These are phyloP conservation scores for Herpailurus yagouaroundi DNA, from an alignment of 2,113 vertebrate genomes.

Conservation along the genomic window DNA sequence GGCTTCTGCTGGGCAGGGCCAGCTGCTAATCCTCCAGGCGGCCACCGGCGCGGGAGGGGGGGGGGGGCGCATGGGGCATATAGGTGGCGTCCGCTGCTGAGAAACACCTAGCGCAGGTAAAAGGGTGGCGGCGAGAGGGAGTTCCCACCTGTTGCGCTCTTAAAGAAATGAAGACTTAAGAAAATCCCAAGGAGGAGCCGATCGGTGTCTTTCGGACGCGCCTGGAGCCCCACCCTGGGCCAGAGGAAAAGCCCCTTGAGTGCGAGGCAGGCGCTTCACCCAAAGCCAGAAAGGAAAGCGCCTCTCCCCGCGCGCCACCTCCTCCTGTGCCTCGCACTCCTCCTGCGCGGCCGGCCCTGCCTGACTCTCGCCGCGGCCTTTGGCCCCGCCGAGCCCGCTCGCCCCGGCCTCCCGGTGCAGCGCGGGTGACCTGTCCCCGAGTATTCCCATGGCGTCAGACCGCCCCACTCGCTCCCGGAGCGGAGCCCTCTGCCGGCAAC, in stretches of 20 bases:
- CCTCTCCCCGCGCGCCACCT: neutral
- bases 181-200: conserved; percentile 63
- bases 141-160: conserved; percentile 43
- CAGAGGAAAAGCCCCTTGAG: conserved; percentile 70
- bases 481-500: neutral
- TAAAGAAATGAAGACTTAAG: conserved; percentile 44
- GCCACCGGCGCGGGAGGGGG: conserved; percentile 37
- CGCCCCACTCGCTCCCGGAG: neutral
- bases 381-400: neutral
- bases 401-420: neutral
- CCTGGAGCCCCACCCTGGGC: conserved; percentile 68
- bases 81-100: conserved; percentile 39
- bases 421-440: neutral
- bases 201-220: neutral
- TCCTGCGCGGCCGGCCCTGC: neutral
- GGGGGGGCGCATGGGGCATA: neutral
- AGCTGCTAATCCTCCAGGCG: conserved; percentile 36
- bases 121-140: conserved; percentile 55
- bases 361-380: neutral
- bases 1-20: conserved; percentile 71
- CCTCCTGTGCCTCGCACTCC: neutral
- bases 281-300: neutral
- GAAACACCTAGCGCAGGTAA: conserved; percentile 41
- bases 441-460: conserved; percentile 42
- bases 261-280: neutral